Conservation (phyloP, 2,113 vertebrate species). For the Misgurnus anguillicaudatus region DNA sequence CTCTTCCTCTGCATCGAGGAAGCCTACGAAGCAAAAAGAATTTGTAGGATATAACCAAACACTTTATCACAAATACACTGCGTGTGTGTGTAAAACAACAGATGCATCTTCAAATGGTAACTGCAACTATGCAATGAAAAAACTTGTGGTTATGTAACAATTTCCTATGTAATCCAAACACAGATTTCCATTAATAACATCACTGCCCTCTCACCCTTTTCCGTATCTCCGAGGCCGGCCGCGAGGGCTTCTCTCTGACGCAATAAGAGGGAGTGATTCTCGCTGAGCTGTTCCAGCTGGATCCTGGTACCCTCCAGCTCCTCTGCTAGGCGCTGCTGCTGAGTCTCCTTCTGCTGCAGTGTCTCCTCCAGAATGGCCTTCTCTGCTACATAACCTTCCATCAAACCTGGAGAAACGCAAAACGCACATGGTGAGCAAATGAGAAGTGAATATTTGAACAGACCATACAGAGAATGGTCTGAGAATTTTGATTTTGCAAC, state of each 20-base stretch:
- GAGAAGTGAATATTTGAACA: not conserved
- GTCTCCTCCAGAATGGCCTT: constrained; percentile 81
- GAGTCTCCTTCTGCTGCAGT: constrained; percentile 81
- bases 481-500: too few species aligned
- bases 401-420: constrained; percentile 74
- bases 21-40: constrained; percentile 66
- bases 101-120: not conserved
- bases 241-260: constrained; percentile 70
- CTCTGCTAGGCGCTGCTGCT: constrained; percentile 78
- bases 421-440: not conserved
- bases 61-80: constrained; percentile 10
- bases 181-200: not conserved
- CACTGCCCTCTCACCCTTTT: constrained; percentile 67
- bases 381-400: constrained; percentile 86
- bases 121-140: not conserved
- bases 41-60: constrained; percentile 56
- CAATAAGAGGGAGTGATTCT: constrained; percentile 65
- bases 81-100: not conserved
- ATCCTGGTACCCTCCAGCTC: constrained; percentile 81
- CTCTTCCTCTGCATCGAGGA: constrained; percentile 66
- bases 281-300: constrained; percentile 75
- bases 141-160: not conserved
- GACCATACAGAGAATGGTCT: too few species aligned
- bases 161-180: not conserved
- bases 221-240: constrained; percentile 69